Conservation (phyloP, 2,797 vertebrate species). For the Chiloscyllium punctatum region DNA sequence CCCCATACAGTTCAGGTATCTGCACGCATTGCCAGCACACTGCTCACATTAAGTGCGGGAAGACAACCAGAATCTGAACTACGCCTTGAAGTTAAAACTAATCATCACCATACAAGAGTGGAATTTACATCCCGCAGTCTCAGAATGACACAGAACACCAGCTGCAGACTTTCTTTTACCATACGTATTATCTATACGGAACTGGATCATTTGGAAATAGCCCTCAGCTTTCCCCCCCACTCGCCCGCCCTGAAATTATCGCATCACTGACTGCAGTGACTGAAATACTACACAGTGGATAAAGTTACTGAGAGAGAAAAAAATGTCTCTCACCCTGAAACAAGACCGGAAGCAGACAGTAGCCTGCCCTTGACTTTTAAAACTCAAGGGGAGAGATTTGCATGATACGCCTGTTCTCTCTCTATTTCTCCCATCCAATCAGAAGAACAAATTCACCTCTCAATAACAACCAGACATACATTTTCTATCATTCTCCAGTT, state of each 20-base stretch:
- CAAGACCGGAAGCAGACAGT: background rate
- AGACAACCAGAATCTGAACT: background rate
- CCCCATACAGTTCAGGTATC: background rate
- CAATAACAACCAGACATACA: background rate
- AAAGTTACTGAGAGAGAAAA: slow-evolving; percentile 3
- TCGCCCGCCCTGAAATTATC: background rate
- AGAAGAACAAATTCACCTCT: background rate
- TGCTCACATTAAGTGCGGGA: background rate
- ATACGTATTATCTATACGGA: background rate
- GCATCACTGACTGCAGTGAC: background rate
- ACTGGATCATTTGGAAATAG: background rate
- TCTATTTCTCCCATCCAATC: background rate
- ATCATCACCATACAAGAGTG: background rate
- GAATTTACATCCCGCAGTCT: background rate
- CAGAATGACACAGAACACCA: background rate
- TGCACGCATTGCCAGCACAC: background rate
- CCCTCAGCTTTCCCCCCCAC: background rate
- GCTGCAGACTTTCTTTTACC: background rate
- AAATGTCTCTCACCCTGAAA: background rate
- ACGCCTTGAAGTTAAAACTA: slow-evolving; percentile 11
- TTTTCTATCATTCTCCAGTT: background rate
- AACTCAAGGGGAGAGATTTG: background rate
- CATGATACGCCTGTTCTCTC: background rate
- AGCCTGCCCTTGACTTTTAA: slow-evolving; percentile 25
- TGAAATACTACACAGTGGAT: slow-evolving; percentile 25